Evolutionary conservation across 2,888 invertebrate genomes (phyloP).

Genomic region (Bruchidius siliquastri): DNA sequence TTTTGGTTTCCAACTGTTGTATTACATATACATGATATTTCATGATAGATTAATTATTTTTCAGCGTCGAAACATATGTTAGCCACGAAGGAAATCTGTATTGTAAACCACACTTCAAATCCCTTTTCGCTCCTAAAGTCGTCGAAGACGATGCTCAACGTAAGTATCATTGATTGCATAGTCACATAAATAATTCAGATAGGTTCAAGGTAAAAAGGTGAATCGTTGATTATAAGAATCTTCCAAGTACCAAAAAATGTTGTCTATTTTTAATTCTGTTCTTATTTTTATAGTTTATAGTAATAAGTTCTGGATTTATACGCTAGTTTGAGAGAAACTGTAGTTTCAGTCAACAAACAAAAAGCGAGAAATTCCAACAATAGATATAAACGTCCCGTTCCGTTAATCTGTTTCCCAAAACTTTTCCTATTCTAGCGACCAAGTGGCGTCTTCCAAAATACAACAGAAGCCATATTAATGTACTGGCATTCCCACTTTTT

Average conservation of each 20-base stretch:
- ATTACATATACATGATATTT: too few relatives aligned
- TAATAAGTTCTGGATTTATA: too few relatives aligned
- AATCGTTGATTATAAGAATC: not conserved
- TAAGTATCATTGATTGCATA: conserved; percentile 50
- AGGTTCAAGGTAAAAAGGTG: not conserved
- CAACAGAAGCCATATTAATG: not conserved
- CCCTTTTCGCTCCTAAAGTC: conserved; percentile 86
- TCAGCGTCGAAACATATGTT: conserved; percentile 86
- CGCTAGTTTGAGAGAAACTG: too few relatives aligned
- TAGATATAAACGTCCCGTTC: not conserved
- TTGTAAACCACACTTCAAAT: conserved; percentile 91
- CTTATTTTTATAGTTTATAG: too few relatives aligned
- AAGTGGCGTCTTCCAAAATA: not conserved
- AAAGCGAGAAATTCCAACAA: too few relatives aligned
- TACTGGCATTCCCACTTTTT: not conserved
- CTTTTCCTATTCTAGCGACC: not conserved
- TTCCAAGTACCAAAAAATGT: not conserved
- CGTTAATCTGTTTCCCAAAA: not conserved
- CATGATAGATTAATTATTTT: conserved; percentile 25
- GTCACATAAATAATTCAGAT: not conserved
- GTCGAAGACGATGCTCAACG: conserved; percentile 69
- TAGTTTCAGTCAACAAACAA: too few relatives aligned
- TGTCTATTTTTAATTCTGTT: too few relatives aligned
- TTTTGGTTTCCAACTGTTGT: too few relatives aligned
- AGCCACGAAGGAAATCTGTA: conserved; percentile 86